Conservation (phyloP, 2,888 invertebrate species). For the Hirtodrosophila histrioides region DNA sequence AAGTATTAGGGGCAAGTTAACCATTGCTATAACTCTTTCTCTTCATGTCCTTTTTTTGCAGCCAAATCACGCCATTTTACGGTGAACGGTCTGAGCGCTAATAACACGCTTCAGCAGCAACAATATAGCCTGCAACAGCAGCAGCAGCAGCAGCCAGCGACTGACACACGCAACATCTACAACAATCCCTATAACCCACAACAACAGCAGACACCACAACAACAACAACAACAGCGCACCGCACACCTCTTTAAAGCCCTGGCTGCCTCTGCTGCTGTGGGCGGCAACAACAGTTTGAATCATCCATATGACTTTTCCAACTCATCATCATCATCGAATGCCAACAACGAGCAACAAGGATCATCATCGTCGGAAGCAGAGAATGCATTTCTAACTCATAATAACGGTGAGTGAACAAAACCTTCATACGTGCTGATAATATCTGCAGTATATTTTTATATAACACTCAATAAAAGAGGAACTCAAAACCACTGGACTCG, state of each 20-base stretch:
- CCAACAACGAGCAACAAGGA: conserved; percentile 81
- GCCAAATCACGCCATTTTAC: conserved; percentile 93
- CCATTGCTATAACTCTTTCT: background rate
- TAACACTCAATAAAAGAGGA: too few relatives aligned
- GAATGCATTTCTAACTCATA: conserved; percentile 88
- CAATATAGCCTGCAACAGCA: conserved; percentile 85
- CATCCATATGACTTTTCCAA: conserved; percentile 82
- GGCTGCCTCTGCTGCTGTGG: conserved; percentile 66
- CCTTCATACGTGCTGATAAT: conserved; percentile 2
- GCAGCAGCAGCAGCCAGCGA: conserved; percentile 84
- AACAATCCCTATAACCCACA: conserved; percentile 85
- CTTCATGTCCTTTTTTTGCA: conserved; percentile 64
- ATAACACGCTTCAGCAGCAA: conserved; percentile 82
- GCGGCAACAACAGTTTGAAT: conserved; percentile 63
- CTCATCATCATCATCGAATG: conserved; percentile 74
- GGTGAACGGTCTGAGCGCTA: conserved; percentile 84
- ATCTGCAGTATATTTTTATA: background rate
- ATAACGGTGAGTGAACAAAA: conserved; percentile 82
- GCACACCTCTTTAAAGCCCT: conserved; percentile 81
- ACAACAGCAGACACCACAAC: conserved; percentile 74
- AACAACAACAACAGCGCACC: conserved; percentile 71
- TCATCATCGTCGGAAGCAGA: conserved; percentile 86
- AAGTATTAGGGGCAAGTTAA: background rate
- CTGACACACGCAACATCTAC: conserved; percentile 86
- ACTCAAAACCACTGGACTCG: too few relatives aligned